Evolutionary conservation across 2,888 invertebrate species (phyloP), one percentile per base, ranked within the genome.

Genomic region (Drosophila bunnanda): DNA sequence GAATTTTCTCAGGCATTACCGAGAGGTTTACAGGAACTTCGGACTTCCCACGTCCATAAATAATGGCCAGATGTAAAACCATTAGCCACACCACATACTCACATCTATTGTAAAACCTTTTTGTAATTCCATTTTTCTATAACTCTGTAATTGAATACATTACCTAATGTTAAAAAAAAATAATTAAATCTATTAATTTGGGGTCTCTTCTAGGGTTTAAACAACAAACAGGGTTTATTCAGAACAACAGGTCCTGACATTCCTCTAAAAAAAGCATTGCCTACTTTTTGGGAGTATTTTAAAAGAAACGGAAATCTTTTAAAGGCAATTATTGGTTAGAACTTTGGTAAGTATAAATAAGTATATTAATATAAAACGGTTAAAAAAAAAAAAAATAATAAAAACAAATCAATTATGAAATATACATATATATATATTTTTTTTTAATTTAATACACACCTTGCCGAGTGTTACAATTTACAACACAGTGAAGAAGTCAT

Each of bases 11-110:
- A 72, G 59, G 22, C 20, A 10, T 2, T 25, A 17, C 22, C 25
- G 9, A 38, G 54, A 30, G 17, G 54, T 20, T 20, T 15, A 5
- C 22, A 38, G 65, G 59, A 38, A 62, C 64, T 62, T 62, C 53
- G 60, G n/a, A 72, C 72, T 64, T 57, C 38, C 38, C 56, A 25
- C 30, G 68, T 67, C 70, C 57, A 25, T 70, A 36, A 56, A 50
- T 28, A 52, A 84, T 82, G 84, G 81, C 58, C 82, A 73, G 88
- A 81, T 81, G 52, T 76, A 87, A 81, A 87, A 87, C 60, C 59
- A 75, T 74, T 55, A 55, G 50, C 44, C 69, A 72, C 43, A 52
- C 72, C 53, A 66, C 30, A 48, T 53, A 30, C 28, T 61, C 46
- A 53, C 44, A 44, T 22, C 64, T 34, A 46, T 55, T 34, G 44